These are phyloP conservation scores for Chromoteleia sp. DNA, from an alignment of 2,888 invertebrate genomes.

Conservation along the genomic window DNA sequence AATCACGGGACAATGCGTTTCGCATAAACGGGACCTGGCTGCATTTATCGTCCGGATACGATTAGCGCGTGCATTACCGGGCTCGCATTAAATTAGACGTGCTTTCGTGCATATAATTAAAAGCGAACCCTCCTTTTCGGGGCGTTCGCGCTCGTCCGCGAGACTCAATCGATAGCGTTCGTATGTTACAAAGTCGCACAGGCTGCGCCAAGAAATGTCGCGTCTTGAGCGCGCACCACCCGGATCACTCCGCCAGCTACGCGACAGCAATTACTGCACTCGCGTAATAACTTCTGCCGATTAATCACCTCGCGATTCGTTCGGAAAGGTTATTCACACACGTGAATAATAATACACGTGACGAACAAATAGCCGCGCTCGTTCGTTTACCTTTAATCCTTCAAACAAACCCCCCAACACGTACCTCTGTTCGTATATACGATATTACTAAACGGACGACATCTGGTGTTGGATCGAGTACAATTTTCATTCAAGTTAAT, in stretches of 20 bases:
- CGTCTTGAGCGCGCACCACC: background rate
- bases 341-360: too few species aligned
- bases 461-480: conserved; percentile 6
- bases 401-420: conserved; percentile 23
- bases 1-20: conserved; percentile 24
- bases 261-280: conserved; percentile 39
- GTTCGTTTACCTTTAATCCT: conserved; percentile 29
- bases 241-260: conserved; percentile 11
- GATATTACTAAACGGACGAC: conserved; percentile 5
- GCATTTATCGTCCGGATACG: conserved; percentile 35
- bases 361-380: conserved; percentile 12
- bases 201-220: conserved; percentile 38
- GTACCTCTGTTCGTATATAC: background rate
- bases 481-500: too few species aligned
- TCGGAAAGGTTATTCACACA: conserved; percentile 32
- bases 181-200: conserved; percentile 9
- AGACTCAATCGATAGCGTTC: conserved; percentile 15
- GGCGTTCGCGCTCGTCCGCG: background rate
- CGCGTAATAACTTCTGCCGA: conserved; percentile 54
- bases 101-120: conserved; percentile 32
- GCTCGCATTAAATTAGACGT: conserved; percentile 30
- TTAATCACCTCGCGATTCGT: conserved; percentile 45
- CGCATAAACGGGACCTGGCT: conserved; percentile 12
- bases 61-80: conserved; percentile 19
- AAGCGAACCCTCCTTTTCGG: conserved; percentile 3